These are phyloP conservation scores for Drosophila lini DNA, from an alignment of 1,140 invertebrate species.

Conservation along the genomic window DNA sequence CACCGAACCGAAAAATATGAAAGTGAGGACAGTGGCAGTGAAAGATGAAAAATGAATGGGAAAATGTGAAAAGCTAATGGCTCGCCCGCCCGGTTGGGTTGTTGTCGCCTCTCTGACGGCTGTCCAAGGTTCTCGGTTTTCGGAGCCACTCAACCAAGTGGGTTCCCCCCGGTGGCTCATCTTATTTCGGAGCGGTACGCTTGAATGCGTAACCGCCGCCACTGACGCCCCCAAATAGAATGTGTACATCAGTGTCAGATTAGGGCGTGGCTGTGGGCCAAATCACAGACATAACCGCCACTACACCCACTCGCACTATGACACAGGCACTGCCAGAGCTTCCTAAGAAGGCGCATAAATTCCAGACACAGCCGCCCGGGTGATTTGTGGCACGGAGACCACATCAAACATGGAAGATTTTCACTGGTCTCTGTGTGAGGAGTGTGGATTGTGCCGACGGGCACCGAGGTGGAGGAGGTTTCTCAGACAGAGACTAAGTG, in stretches of 20 bases:
- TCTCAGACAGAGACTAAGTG: conserved; percentile 53
- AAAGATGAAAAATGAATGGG: conserved; percentile 44
- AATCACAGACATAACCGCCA: conserved; percentile 70
- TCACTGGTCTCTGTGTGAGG: neutral
- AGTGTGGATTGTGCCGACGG: neutral
- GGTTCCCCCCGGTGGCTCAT: conserved; percentile 31
- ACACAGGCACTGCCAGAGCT: conserved; percentile 18
- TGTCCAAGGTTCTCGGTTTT: conserved; percentile 24
- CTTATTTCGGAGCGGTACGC: conserved; percentile 36
- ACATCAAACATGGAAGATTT: conserved; percentile 68
- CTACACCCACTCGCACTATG: conserved; percentile 1
- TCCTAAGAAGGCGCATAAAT: conserved; percentile 70
- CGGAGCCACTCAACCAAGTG: conserved; percentile 33
- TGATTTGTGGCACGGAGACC: conserved; percentile 74
- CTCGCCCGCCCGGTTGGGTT: conserved; percentile 38
- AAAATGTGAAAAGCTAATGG: conserved; percentile 67
- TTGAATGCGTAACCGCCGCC: conserved; percentile 48
- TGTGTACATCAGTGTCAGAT: conserved; percentile 78
- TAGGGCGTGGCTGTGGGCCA: conserved; percentile 57
- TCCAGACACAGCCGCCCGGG: conserved; percentile 66
- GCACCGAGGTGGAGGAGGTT: conserved; percentile 9
- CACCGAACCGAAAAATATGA: conserved; percentile 12
- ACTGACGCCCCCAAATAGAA: conserved; percentile 26
- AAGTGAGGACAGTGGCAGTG: conserved; percentile 13
- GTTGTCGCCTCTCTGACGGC: conserved; percentile 20